Base-by-base conservation (phyloP, 2,888 invertebrate species). In the Campoletis raptor region DNA sequence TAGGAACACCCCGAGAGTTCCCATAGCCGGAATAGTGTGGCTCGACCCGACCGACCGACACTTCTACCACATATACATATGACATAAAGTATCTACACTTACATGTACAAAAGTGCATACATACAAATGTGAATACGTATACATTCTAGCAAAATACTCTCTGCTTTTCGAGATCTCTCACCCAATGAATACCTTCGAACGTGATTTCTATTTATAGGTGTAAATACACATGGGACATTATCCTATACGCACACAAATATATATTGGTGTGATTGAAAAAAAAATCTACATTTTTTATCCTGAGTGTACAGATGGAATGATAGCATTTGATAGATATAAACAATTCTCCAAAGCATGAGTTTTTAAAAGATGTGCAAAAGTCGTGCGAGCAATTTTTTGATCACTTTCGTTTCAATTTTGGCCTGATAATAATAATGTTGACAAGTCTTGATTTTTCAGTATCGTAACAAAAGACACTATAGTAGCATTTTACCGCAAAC, bases 11-110 rank as follows among this genome's bases (percentile, higher is more conserved):
- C 67, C 54, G 67, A 67, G 81, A 76, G 81, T 85, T 82, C 78
- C 67, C 67, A 69, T 74, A 69, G 78, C 81, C 73, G 12, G 67
- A 76, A 76, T 37, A 73, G 77, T 77, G 72, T 72, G 81, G 67
- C 69, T 81, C 85, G 73, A 82, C 67, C 85, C 67, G 64, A 66
- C 67, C 69, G 30, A 78, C 85, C 78, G 73, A 73, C 73, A 81
- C 78, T 54, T 74, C 21, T 64, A 45, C 57, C 61, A 40, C 67
- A 70, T 70, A 54, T 72, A 78, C 78, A 73, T 52, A 30, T 77
- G 61, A 30, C 42, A 37, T 61, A 15, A 30, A 61, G 6, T 61
- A 30, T 30, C 9, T 61, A 30, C 45, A 61, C 61, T 30, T 21
- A 61, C 61, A 45, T 21, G 61, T 37, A 52, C 66, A 54, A 21